Evolutionary conservation across 2,888 invertebrate genomes (phyloP).

Genomic region (Cephus sareptanus): DNA sequence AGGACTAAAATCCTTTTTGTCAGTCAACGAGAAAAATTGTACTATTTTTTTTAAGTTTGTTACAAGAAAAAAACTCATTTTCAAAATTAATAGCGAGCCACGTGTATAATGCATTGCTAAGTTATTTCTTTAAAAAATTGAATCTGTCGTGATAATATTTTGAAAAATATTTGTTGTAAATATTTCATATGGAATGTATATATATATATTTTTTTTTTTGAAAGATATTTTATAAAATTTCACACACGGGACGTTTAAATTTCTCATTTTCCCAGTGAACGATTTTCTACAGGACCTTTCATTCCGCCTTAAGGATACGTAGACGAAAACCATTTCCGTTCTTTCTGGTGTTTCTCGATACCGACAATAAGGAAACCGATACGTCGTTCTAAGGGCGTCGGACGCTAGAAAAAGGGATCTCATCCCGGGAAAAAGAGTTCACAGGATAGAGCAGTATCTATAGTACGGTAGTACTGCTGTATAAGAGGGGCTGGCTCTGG

Average conservation of each 20-base stretch:
- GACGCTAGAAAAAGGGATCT: not conserved
- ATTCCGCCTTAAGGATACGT: not conserved
- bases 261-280: not conserved
- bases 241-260: not conserved
- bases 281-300: not conserved
- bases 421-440: not conserved
- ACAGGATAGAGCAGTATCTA: not conserved
- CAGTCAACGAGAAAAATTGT: not conserved
- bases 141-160: no score
- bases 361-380: not conserved
- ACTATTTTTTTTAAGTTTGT: not conserved
- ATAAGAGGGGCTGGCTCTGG: slow-evolving; percentile 22
- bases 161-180: no score
- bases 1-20: not conserved
- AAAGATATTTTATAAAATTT: not conserved
- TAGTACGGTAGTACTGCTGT: not conserved
- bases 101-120: no score
- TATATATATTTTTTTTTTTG: not conserved
- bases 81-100: not conserved
- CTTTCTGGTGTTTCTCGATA: not conserved
- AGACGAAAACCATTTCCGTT: not conserved
- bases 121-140: no score
- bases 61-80: not conserved
- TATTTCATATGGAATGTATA: no score
- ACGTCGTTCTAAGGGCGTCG: not conserved